Percentiles rank a stretch among this genome's conserved stretches.
These are phyloP conservation scores for Ibidorhyncha struthersii DNA, from an alignment of 2,113 vertebrate genomes.

Conservation along the genomic window DNA sequence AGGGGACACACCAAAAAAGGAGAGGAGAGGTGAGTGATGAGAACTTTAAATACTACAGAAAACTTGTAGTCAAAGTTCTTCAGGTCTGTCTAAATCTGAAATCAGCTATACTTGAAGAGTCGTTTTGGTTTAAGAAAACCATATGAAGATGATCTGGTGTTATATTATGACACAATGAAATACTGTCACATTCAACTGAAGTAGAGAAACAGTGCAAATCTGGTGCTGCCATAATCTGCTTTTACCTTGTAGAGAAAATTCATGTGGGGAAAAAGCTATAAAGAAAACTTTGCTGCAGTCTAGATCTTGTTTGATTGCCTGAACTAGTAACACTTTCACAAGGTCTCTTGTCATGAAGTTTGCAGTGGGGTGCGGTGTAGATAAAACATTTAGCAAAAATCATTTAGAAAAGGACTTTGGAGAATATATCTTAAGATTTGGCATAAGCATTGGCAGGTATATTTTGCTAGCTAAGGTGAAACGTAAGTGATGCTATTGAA, in stretches of 20 bases:
- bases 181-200: not conserved
- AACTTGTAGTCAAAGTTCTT: not conserved
- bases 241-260: not conserved
- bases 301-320: not conserved
- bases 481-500: not conserved
- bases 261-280: not conserved
- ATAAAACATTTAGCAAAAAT: not conserved
- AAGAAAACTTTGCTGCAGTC: not conserved
- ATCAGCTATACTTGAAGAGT: not conserved
- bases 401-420: not conserved
- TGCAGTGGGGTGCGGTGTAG: not conserved
- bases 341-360: not conserved
- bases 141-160: not conserved
- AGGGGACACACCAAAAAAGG: not conserved
- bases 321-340: not conserved
- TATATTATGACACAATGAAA: not conserved
- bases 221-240: not conserved
- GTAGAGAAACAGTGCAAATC: not conserved
- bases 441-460: not conserved
- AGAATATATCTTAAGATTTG: not conserved
- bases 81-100: not conserved
- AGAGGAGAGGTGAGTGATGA: not conserved
- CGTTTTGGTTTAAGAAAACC: not conserved
- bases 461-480: not conserved
- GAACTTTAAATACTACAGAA: not conserved